Evolutionary conservation across 2,797 vertebrate genomes (phyloP).

Genomic region (Thalassophryne amazonica): DNA sequence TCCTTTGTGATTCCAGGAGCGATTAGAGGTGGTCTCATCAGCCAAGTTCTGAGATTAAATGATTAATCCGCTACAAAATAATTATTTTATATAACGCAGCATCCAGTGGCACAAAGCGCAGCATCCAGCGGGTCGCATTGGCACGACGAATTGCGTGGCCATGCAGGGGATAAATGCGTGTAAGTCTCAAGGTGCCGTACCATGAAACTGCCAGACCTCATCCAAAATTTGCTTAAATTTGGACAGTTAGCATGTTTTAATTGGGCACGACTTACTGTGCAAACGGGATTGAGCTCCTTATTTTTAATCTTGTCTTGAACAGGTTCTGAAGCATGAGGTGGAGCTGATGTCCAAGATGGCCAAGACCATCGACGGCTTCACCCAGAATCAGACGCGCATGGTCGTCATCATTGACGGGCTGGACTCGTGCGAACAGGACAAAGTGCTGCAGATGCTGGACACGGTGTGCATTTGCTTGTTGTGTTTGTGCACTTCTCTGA

Average conservation of each 20-base stretch:
- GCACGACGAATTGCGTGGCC: no score
- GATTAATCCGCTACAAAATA: no score
- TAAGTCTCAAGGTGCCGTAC: not conserved
- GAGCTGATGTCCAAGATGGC: constrained; percentile 98
- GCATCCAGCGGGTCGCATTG: no score
- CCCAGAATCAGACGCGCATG: constrained; percentile 97
- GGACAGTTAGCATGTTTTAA: constrained; percentile 3
- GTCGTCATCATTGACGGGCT: constrained; percentile 96
- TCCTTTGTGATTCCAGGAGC: no score
- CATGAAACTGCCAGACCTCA: constrained; percentile 2
- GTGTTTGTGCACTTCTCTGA: constrained; percentile 2
- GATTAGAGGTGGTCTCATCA: no score
- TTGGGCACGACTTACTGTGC: not conserved
- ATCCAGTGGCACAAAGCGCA: no score
- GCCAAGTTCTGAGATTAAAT: no score
- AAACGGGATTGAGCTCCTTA: not conserved
- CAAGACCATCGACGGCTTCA: constrained; percentile 97
- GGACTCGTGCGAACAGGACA: constrained; percentile 97
- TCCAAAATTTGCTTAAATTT: constrained; percentile 2
- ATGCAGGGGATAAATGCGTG: no score
- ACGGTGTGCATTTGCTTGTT: constrained; percentile 80
- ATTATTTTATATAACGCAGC: no score
- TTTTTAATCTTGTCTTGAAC: constrained; percentile 1
- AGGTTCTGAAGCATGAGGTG: constrained; percentile 98
- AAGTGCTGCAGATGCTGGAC: constrained; percentile 97